These are phyloP conservation scores for Drosophila helvetica DNA, from an alignment of 2,888 invertebrate species.

Conservation along the genomic window DNA sequence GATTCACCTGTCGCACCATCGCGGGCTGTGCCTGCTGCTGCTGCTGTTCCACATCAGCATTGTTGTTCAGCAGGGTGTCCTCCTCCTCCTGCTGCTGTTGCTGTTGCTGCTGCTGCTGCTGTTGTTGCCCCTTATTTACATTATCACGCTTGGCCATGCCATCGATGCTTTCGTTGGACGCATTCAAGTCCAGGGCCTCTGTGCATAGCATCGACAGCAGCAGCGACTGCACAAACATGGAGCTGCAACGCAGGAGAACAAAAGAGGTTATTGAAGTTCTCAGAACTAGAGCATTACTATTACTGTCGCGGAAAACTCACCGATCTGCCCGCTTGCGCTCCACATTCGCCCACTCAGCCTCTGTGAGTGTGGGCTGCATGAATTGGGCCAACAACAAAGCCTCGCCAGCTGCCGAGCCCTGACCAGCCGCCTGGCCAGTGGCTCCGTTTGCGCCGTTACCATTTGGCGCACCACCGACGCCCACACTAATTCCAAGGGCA, in stretches of 20 bases:
- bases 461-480: constrained; percentile 68
- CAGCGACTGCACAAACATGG: constrained; percentile 89
- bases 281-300: not conserved
- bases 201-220: constrained; percentile 85
- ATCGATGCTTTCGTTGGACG: constrained; percentile 54
- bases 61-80: constrained; percentile 82
- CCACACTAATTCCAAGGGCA: constrained; percentile 77
- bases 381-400: constrained; percentile 84
- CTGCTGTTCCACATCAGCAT: constrained; percentile 76
- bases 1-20: constrained; percentile 80
- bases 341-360: constrained; percentile 85
- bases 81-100: constrained; percentile 63
- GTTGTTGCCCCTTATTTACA: constrained; percentile 82
- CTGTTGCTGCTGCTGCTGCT: constrained; percentile 54
- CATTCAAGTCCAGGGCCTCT: constrained; percentile 64
- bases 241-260: constrained; percentile 63
- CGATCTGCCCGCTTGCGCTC: constrained; percentile 87
- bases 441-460: constrained; percentile 50
- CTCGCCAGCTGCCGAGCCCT: constrained; percentile 63
- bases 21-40: constrained; percentile 60
- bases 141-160: constrained; percentile 82
- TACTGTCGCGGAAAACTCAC: constrained; percentile 59
- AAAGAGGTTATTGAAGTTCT: not conserved
- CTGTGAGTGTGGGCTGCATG: constrained; percentile 85
- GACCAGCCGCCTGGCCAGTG: constrained; percentile 51